phyloP scores from a whole-genome alignment of 2,888 invertebrate genomes.

The Carabus problematicus region DNA sequence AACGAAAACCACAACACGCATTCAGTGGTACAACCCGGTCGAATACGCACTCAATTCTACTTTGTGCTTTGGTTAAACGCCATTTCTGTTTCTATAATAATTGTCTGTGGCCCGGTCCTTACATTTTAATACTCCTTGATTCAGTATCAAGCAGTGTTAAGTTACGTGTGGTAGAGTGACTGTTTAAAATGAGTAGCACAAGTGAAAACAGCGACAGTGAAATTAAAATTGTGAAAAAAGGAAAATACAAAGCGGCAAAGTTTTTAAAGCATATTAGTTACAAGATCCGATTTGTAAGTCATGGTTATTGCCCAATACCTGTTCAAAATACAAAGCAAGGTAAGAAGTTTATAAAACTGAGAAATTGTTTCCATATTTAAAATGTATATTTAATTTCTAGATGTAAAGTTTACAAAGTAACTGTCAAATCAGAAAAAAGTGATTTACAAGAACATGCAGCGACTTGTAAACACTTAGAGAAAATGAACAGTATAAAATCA shows the following conservation, averaged over 20 bases:
- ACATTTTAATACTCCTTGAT: too few species aligned
- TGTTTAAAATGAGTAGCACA: too few species aligned
- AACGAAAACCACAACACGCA: too few species aligned
- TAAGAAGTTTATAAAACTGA: background rate
- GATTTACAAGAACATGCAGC: background rate
- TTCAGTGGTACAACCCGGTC: too few species aligned
- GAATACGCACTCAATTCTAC: too few species aligned
- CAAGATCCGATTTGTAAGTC: background rate
- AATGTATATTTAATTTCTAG: background rate
- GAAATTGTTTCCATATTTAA: background rate
- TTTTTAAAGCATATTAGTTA: background rate
- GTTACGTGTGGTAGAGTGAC: too few species aligned
- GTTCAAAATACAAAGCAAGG: slow-evolving; percentile 4
- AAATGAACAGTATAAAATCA: background rate
- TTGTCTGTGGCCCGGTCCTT: too few species aligned
- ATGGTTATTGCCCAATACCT: background rate
- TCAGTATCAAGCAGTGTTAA: too few species aligned
- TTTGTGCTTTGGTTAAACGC: too few species aligned
- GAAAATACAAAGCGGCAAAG: background rate
- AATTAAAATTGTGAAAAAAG: background rate
- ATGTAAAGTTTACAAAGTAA: background rate
- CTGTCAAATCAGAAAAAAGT: background rate
- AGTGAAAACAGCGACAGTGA: too few species aligned
- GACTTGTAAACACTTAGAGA: background rate
- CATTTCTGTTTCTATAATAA: too few species aligned